Evolutionary conservation across 2,113 vertebrate species (phyloP).

Genomic region (Oncorhynchus masou): DNA sequence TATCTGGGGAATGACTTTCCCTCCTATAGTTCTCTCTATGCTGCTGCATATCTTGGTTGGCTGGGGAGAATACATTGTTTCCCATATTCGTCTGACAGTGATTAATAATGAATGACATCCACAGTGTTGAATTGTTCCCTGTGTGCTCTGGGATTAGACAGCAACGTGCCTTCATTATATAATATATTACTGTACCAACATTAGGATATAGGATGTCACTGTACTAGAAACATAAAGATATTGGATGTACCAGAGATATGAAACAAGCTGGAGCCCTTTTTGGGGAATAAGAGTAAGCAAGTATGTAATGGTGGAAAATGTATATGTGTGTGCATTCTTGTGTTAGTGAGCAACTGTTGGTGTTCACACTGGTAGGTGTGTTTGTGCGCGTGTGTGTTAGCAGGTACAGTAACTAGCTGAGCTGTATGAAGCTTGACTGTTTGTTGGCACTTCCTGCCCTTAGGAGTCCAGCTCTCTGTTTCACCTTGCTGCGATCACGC

Average conservation of each 20-base stretch:
- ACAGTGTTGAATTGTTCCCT: not conserved
- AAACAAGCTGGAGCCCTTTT: not conserved
- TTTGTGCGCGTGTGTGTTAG: slow-evolving; percentile 16
- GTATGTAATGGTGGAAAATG: slow-evolving; percentile 3
- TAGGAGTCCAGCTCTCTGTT: slow-evolving; percentile 29
- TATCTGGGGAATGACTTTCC: not conserved
- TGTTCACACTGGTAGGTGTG: no score
- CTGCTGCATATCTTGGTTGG: slow-evolving; percentile 5
- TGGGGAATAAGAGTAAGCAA: no score
- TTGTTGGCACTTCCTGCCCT: slow-evolving; percentile 45
- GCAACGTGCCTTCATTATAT: not conserved
- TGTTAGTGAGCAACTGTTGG: no score
- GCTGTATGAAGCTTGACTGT: no score
- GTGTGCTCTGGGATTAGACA: not conserved
- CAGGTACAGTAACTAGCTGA: not conserved
- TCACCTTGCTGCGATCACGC: slow-evolving; percentile 27
- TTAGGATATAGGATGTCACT: slow-evolving; percentile 1
- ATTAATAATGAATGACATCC: slow-evolving; percentile 9
- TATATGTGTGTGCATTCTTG: not conserved
- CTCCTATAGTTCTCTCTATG: not conserved
- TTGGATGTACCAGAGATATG: not conserved
- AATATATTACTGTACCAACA: not conserved
- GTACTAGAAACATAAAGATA: not conserved
- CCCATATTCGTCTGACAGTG: slow-evolving; percentile 22
- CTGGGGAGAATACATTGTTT: slow-evolving; percentile 13